Evolutionary conservation across 2,888 invertebrate genomes (phyloP), one percentile per base, ranked within the genome.

Genomic region (Euzophera pinguis): DNA sequence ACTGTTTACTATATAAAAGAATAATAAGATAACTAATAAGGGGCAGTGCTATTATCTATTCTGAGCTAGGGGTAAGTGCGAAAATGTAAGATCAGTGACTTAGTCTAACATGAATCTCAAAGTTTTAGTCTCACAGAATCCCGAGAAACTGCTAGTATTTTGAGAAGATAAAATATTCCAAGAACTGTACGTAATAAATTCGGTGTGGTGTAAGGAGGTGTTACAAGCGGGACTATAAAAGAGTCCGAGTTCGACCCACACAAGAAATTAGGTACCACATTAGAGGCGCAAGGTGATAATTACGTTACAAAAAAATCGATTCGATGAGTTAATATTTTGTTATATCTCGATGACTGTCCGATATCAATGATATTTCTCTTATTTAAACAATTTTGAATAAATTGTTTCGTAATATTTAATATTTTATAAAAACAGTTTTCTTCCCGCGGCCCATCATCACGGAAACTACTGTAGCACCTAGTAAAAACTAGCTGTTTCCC

Each of bases 251-350:
- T 59, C 82, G 77, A 81, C 85, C 86, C 84, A 86, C 85, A 83
- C 84, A 81, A 78, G 84, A 82, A 84, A 88, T 88, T 86, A 85
- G 85, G 84, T 78, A 81, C 78, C 82, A 78, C 81, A 87, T 87
- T 85, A 86, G 81, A 84, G 79, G 75, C 77, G 71, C 68, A 73
- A 88, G 85, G 88, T 86, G 89, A 87, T 88, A 89, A 89, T 89
- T 87, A 87, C 68, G 72, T 81, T 81, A 83, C 77, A 87, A 87
- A 87, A 69, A 87, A 86, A 81, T 78, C 70, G 73, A 78, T 78
- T 69, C 78, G 76, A 82, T 75, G 80, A 83, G 75, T 85, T 84
- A 81, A 86, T 86, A 86, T 85, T 83, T 79, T 79, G 73, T 81
- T 78, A 71, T 71, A 62, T 76, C 73, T 71, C 72, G 71, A 81